Evolutionary conservation across 2,888 invertebrate species (phyloP).

Genomic region (Scaptomyza caliginosa): DNA sequence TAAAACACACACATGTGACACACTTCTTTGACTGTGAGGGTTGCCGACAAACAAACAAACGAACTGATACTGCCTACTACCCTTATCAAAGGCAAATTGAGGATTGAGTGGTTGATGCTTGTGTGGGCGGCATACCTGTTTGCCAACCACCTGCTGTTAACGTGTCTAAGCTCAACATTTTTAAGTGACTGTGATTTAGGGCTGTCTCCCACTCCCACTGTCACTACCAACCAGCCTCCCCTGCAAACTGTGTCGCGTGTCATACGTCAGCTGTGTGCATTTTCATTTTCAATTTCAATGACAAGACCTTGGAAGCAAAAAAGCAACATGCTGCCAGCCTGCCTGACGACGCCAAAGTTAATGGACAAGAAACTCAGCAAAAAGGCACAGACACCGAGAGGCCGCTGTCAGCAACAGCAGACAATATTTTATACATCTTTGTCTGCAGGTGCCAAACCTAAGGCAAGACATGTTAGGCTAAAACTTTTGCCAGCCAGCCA

Average conservation of each 20-base stretch:
- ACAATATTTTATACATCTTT: not conserved
- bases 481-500: slow-evolving; percentile 57
- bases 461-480: slow-evolving; percentile 33
- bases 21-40: slow-evolving; percentile 7
- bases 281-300: slow-evolving; percentile 72
- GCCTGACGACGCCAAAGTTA: slow-evolving; percentile 68
- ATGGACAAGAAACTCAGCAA: slow-evolving; percentile 66
- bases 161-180: slow-evolving; percentile 65
- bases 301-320: slow-evolving; percentile 72
- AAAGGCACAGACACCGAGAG: not conserved
- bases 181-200: slow-evolving; percentile 78
- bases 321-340: slow-evolving; percentile 21
- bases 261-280: slow-evolving; percentile 76
- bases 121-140: slow-evolving; percentile 47
- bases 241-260: slow-evolving; percentile 51
- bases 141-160: slow-evolving; percentile 76
- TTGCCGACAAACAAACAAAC: not conserved
- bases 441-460: slow-evolving; percentile 18
- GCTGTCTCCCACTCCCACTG: slow-evolving; percentile 23
- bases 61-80: slow-evolving; percentile 37
- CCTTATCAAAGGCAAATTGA: slow-evolving; percentile 68
- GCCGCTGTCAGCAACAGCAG: not conserved
- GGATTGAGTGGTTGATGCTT: not conserved
- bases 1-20: slow-evolving; percentile 39
- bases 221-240: not conserved